Evolutionary conservation across 2,888 invertebrate genomes (phyloP), one percentile per base, ranked within the genome.

Genomic region (Drosophila falleni): DNA sequence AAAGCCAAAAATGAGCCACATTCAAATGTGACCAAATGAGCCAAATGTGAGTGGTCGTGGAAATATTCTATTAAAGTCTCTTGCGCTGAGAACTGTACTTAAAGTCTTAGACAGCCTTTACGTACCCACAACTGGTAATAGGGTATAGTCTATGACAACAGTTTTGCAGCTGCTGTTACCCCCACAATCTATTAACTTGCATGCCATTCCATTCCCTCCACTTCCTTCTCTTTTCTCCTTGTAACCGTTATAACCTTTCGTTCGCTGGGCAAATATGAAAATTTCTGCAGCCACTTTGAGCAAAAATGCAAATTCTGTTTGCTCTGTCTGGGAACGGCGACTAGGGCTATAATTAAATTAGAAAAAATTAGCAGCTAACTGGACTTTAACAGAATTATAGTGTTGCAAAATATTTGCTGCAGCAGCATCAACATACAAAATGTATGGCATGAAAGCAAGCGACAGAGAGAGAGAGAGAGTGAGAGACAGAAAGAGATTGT

Each of bases 311-410:
- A 70, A 86, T 76, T 62, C 71, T 61, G 74, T 62, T 76, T 63
- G 23, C 67, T 11, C 51, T 26, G 55, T 31, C 59, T 55, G 65
- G 51, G 56, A 49, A 44, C 58, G 31, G 10, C 44, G 55, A 46
- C 49, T 63, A 23, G 35, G 71, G 60, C 66, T 54, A 50, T 79
- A 86, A 83, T 80, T 71, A 66, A 80, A 86, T 80, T 80, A 70
- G 54, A 76, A 71, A 80, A 63, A 78, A 83, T 80, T 82, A 69
- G 73, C 86, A 64, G 51, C 68, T 69, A 82, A 76, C 82, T 69
- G 74, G 61, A 64, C 86, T 69, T 66, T 78, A 86, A 78, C 72
- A 55, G 59, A 73, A 73, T 80, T 75, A 78, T 56, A 65, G 63
- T 67, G 70, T 55, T 60, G 67, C 62, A 63, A 68, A 71, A 68